Evolutionary conservation across 30 jellyfish, hydroid and myxozoan species (phyloP).

Genomic region (Rhopilema esculentum): DNA sequence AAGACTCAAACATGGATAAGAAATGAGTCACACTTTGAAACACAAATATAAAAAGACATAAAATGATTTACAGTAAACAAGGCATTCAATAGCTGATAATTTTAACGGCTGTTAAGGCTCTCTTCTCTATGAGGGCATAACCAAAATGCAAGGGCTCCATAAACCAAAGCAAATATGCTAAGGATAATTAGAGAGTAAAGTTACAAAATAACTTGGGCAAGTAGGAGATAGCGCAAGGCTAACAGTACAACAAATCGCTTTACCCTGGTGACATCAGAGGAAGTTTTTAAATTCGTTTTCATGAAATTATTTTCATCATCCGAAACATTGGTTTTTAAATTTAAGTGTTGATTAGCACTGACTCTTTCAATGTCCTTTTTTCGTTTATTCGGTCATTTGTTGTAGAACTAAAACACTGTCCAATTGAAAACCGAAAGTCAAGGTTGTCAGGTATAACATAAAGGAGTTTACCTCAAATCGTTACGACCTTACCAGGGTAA

Average conservation of each 20-base stretch:
- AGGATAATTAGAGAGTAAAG: not conserved
- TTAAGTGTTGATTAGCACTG: too few species aligned
- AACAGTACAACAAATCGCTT: too few species aligned
- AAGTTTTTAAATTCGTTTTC: too few species aligned
- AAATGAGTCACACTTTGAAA: slow-evolving; percentile 54
- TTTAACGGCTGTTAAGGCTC: not conserved
- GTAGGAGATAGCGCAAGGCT: not conserved
- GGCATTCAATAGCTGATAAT: not conserved
- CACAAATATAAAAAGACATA: slow-evolving; percentile 45
- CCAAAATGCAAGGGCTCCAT: slow-evolving; percentile 9
- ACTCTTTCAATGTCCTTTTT: too few species aligned
- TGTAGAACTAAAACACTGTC: too few species aligned
- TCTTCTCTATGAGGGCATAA: slow-evolving; percentile 23
- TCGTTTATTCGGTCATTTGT: too few species aligned
- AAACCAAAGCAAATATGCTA: slow-evolving; percentile 29
- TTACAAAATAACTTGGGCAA: not conserved
- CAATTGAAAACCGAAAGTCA: too few species aligned
- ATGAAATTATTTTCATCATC: too few species aligned
- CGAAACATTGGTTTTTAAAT: too few species aligned
- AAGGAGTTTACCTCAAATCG: too few species aligned
- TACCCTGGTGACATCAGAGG: too few species aligned
- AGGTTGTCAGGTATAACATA: too few species aligned
- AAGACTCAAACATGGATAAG: slow-evolving; percentile 61
- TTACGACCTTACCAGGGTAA: not conserved
- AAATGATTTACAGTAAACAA: slow-evolving; percentile 32